Evolutionary conservation across 2,888 invertebrate genomes (phyloP), one percentile per base, ranked within the genome.

Genomic region (Prenolepis imparis): DNA sequence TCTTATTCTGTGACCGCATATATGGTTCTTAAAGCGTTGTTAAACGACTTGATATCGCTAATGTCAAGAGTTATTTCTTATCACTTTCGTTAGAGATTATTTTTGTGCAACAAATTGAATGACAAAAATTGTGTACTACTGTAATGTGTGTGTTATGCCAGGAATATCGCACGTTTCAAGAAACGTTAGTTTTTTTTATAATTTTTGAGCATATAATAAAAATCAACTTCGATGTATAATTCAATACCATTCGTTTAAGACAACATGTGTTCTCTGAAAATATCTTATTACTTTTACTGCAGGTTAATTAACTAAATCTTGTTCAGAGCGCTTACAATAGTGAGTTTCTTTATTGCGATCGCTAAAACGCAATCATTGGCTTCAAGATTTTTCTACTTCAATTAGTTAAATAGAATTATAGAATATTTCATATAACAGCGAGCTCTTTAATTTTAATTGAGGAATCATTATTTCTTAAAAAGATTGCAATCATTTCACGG

Each of bases 1-100:
- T 75, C 66, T 24, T 24, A 24, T 24, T 21, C 48, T 21, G n/a
- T 52, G 52, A 64, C 4, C 36, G 1, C 12, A 55, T 32, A 21
- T 32, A 21, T 48, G 12, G 9, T 59, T 6, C 32, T 21, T 21
- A 52, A 52, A 8, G 32, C 21, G 24, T 44, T 8, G 11, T 32
- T 18, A 63, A 63, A 3, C 12, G 9, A 21, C 15, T 48, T 48
- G 36, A 73, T 8, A 41, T 52, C 4, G 9, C 12, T 70, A 9
- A 8, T 15, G n/a, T 0, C 66, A 52, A 68, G 28, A 68, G 28
- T 68, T n/a, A 52, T 68, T 52, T 15, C 32, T 52, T 52, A 9
- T 36, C 36, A 70, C 9, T 57, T 57, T 72, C 36, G 12, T n/a
- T 32, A 32, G n/a, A 28, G 12, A 68, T 68, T 32, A 68, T 70